Base-by-base conservation (phyloP, 1,140 invertebrate genomes). In the Cherax destructor region DNA sequence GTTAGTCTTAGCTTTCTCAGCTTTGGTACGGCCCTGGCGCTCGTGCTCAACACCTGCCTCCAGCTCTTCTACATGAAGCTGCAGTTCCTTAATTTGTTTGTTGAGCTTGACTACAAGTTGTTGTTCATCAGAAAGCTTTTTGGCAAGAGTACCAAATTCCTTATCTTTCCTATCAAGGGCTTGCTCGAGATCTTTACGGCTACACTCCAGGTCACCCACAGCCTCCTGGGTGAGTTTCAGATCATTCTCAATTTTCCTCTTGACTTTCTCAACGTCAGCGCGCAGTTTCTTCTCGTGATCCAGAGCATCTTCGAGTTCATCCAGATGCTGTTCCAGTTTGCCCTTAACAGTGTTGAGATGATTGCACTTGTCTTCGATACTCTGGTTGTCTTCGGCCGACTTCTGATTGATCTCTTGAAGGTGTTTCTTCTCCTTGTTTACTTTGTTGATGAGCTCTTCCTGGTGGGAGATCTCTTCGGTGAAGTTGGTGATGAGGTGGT, bases 371-470 rank as follows among this genome's bases (percentile, higher is more conserved):
- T 89, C 87, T 96, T 92, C 96, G 49, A 86, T 47, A 9, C 59
- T 87, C 88, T 93, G 92, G 84, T 91, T 78, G 52, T 94, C 93
- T 76, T 94, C 96, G 74, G 96, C 95, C 47, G 95, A 95, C 94
- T 96, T 95, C 93, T 96, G 96, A 61, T 95, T 94, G 93, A 96
- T 96, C n/a, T 83, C 87, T 49, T 89, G 87, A 4, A 89, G 93
- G 86, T 95, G 94, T 94, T 96, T 96, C 95, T 96, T 96, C 92
- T 96, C 96, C 93, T 96, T 96, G 93, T 95, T 95, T 91, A 96
- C 94, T 93, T 96, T 96, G 92, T 95, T 95, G 91, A 96, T 95
- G 47, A 95, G 65, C 52, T 89, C 87, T 65, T 89, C 87, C 80
- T 89, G 87, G 41, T 72, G 61, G 65, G 41, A 65, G 61, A 89